Evolutionary conservation across 2,113 vertebrate genomes (phyloP).

Genomic region (Pantherophis guttatus): DNA sequence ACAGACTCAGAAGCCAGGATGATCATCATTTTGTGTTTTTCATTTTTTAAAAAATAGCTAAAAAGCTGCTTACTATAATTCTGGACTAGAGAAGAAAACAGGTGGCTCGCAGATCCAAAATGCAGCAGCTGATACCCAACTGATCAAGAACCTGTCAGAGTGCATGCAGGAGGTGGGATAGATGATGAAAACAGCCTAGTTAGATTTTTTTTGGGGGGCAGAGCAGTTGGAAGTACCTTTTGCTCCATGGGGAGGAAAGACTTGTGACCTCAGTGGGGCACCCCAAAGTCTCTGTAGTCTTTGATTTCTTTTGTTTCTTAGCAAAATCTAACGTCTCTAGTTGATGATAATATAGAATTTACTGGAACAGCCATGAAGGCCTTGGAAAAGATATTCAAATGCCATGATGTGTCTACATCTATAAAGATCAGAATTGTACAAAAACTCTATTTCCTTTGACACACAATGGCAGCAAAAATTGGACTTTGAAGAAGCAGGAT

Average conservation of each 20-base stretch:
- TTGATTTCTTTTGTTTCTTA: not conserved
- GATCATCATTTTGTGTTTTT: not conserved
- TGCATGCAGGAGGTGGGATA: not conserved
- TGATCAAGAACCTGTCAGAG: constrained; percentile 9
- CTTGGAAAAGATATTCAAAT: not conserved
- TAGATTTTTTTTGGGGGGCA: not conserved
- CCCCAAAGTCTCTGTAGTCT: not conserved
- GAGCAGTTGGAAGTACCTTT: too few relatives aligned
- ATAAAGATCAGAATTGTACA: not conserved
- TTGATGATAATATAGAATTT: not conserved
- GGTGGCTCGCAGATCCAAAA: not conserved
- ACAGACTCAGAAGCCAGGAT: not conserved
- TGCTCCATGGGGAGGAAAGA: not conserved
- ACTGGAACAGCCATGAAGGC: not conserved
- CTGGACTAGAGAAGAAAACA: not conserved
- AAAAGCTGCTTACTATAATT: not conserved
- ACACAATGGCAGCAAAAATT: not conserved
- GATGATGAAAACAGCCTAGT: not conserved
- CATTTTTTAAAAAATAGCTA: not conserved
- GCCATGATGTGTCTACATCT: not conserved
- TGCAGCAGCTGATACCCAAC: not conserved
- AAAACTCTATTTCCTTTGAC: not conserved
- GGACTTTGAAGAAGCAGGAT: not conserved
- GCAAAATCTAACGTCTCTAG: not conserved
- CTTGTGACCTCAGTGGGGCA: not conserved